Evolutionary conservation across 2,888 invertebrate genomes (phyloP), one percentile per base, ranked within the genome.

Genomic region (Laspeyria flexula): DNA sequence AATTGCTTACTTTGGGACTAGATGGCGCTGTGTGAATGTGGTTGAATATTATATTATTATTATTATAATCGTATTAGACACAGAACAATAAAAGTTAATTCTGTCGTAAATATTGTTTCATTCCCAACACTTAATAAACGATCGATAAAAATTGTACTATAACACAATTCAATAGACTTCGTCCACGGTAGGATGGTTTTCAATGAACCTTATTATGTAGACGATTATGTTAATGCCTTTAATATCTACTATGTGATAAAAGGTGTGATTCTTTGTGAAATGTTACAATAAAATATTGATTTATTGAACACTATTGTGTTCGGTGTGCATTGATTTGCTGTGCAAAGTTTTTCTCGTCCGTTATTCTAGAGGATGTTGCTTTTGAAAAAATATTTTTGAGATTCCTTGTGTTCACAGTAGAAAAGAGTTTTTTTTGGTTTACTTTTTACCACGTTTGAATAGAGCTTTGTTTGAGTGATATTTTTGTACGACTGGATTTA

Each of bases 211-310:
- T 40, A 55, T 64, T 49, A 39, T 41, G 23, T 38, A 38, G 25
- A 37, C 41, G 52, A 54, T 60, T 60, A 67, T 49, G 9, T 46
- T 47, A 55, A 55, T 27, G 23, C 30, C 21, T 60, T 41, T 27
- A 41, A 46, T 50, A 51, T 48, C 31, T 47, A 33, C 31, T 30
- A 12, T 29, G 13, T 31, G 13, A 60, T 54, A 50, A 37, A 57
- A 57, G 50, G 55, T 47, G 43, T 49, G 29, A 49, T 60, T 60
- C 60, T 64, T 68, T 64, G 54, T 56, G 2, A 49, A 54, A 55
- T 50, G 52, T 37, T 31, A 65, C 48, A 64, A 55, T 49, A 46
- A 31, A 33, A n/a, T 30, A 9, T 30, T 66, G 61, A 64, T 65
- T 68, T 57, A 64, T 68, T 18, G 47, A 18, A 10, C 21, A 13